phyloP scores from a whole-genome alignment of 2,113 vertebrate genomes.

The Asarcornis scutulata region DNA sequence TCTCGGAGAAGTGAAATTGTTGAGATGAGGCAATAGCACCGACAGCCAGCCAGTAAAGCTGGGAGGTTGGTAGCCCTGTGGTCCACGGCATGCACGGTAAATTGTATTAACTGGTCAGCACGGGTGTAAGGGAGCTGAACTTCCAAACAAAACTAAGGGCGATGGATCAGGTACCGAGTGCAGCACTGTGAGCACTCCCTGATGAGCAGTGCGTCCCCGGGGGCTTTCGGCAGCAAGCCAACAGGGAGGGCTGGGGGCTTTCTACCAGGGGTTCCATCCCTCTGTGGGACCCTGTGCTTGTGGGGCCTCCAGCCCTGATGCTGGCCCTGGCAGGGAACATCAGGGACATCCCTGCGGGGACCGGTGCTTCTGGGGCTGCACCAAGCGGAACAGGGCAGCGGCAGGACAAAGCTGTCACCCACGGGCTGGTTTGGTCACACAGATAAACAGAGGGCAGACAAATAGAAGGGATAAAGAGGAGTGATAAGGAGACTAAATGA shows the following conservation, averaged over 20 bases:
- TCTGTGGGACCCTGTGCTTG: too few relatives aligned
- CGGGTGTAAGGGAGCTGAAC: not conserved
- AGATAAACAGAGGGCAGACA: not conserved
- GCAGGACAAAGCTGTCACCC: not conserved
- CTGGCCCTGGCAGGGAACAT: not conserved
- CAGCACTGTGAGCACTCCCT: not conserved
- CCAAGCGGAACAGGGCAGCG: not conserved
- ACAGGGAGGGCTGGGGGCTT: too few relatives aligned
- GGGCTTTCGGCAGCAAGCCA: too few relatives aligned
- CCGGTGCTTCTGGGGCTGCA: not conserved
- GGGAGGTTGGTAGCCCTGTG: not conserved
- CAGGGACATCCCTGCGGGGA: fast-evolving
- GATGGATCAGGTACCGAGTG: fast-evolving
- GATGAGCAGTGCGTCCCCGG: too few relatives aligned
- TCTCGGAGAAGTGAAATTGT: not conserved
- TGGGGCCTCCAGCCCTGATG: too few relatives aligned
- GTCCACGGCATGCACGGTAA: not conserved
- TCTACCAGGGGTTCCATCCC: too few relatives aligned
- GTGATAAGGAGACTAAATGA: constrained; percentile 18
- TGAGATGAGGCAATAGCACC: not conserved
- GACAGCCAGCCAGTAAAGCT: not conserved
- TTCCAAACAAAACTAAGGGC: not conserved
- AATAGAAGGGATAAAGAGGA: not conserved
- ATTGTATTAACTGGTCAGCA: not conserved
- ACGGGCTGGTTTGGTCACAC: not conserved